Percentiles rank a stretch among this genome's conserved stretches.
Evolutionary conservation across 2,888 invertebrate genomes (phyloP).

Genomic region (Dorcus parallelipipedus): DNA sequence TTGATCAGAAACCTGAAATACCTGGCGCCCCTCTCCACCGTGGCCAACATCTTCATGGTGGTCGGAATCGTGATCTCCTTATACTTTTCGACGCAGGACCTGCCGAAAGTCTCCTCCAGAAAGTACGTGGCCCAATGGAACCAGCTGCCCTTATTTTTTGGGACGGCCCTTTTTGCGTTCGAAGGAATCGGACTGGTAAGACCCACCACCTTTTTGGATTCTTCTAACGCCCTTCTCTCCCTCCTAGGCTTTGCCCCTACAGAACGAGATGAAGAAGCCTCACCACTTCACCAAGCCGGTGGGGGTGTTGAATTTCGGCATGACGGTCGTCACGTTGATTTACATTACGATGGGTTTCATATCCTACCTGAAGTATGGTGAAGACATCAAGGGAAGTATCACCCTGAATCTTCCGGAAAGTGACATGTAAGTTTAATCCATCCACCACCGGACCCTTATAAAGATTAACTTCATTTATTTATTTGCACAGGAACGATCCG

Average conservation of each 20-base stretch:
- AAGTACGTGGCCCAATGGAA: constrained; percentile 59
- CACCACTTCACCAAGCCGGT: constrained; percentile 71
- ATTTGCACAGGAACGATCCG: no score
- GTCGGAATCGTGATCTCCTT: constrained; percentile 74
- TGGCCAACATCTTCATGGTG: constrained; percentile 76
- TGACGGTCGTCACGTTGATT: constrained; percentile 74
- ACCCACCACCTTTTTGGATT: background rate
- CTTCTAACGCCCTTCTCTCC: background rate
- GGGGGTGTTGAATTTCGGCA: constrained; percentile 88
- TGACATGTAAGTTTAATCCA: constrained; percentile 51
- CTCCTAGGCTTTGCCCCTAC: constrained; percentile 81
- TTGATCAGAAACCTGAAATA: constrained; percentile 75
- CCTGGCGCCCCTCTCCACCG: constrained; percentile 72
- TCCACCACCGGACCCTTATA: no score
- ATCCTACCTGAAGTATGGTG: constrained; percentile 86
- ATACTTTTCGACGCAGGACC: constrained; percentile 69
- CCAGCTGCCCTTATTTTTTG: constrained; percentile 82
- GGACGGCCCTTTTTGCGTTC: constrained; percentile 93
- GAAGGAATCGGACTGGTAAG: constrained; percentile 88
- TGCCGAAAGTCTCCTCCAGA: constrained; percentile 63
- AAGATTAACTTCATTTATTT: no score
- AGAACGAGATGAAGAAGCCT: constrained; percentile 85
- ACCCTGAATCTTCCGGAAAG: constrained; percentile 77
- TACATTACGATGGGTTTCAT: constrained; percentile 82
- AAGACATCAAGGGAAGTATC: constrained; percentile 75